Percentiles rank a stretch among this genome's conserved stretches.
Evolutionary conservation across 2,113 vertebrate species (phyloP).

Genomic region (Phylloscopus trochiloides): DNA sequence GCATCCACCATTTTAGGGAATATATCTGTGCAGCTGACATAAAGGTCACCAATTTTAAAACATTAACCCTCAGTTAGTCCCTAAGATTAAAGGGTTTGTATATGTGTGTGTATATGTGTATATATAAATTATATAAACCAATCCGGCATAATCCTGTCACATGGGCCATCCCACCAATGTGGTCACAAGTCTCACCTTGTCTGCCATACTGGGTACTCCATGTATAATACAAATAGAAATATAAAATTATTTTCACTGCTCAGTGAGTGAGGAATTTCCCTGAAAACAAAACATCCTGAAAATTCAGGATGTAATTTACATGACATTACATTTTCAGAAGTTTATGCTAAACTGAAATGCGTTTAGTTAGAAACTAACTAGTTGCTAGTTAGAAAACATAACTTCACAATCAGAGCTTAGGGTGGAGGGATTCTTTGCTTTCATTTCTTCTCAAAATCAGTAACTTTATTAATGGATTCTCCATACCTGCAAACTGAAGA

Average conservation of each 20-base stretch:
- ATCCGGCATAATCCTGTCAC: neutral
- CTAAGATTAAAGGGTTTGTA: neutral
- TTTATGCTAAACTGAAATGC: neutral
- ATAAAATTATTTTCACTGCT: neutral
- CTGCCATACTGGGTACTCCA: neutral
- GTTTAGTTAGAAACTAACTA: neutral
- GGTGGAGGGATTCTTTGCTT: neutral
- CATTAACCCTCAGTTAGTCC: neutral
- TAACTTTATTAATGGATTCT: neutral
- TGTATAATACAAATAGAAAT: neutral
- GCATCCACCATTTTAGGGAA: neutral
- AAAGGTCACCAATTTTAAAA: constrained; percentile 31
- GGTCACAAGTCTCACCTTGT: neutral
- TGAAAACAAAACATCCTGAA: neutral
- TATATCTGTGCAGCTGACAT: neutral
- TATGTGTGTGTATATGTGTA: accelerated
- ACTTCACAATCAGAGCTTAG: neutral
- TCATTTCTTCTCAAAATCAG: neutral
- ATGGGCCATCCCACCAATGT: accelerated
- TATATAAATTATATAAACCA: neutral
- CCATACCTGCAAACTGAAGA: neutral
- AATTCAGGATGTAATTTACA: neutral
- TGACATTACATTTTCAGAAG: neutral
- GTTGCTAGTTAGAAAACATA: neutral
- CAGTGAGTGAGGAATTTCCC: neutral